Percentiles rank a stretch among this genome's conserved stretches.
phyloP scores from a whole-genome alignment of 2,888 invertebrate genomes.

The Eurois occulta region DNA sequence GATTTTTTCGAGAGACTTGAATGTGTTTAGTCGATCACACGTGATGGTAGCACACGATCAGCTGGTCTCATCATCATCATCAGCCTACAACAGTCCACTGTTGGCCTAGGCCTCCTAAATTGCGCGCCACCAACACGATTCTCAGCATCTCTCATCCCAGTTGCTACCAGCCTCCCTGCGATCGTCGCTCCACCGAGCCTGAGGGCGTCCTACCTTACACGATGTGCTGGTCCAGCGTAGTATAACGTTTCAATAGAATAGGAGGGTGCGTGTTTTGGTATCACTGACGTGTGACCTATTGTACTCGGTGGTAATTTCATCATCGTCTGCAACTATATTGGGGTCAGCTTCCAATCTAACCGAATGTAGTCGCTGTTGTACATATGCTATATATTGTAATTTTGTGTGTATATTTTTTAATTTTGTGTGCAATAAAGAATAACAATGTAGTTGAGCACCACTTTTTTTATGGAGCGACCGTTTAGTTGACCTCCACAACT shows the following conservation, averaged over 20 bases:
- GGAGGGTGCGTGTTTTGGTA: neutral
- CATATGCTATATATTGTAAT: no score
- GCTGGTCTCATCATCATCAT: no score
- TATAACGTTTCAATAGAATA: neutral
- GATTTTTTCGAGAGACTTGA: neutral
- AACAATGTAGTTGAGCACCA: neutral
- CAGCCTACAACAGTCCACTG: no score
- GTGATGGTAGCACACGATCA: neutral
- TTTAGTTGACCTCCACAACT: neutral
- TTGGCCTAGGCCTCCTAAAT: neutral
- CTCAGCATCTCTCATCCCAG: neutral
- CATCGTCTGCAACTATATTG: neutral
- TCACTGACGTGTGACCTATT: neutral
- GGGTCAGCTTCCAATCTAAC: neutral
- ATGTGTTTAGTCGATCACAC: neutral
- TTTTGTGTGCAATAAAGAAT: no score
- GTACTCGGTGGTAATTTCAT: neutral
- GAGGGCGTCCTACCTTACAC: no score
- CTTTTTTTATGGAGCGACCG: neutral
- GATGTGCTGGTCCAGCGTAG: neutral
- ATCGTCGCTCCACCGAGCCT: neutral
- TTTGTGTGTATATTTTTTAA: no score
- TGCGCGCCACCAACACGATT: neutral
- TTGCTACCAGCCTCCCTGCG: neutral
- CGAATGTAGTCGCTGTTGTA: neutral